phyloP scores from a whole-genome alignment of 53 echinoderm and acorn worm genomes.

The Apostichopus leukothele region DNA sequence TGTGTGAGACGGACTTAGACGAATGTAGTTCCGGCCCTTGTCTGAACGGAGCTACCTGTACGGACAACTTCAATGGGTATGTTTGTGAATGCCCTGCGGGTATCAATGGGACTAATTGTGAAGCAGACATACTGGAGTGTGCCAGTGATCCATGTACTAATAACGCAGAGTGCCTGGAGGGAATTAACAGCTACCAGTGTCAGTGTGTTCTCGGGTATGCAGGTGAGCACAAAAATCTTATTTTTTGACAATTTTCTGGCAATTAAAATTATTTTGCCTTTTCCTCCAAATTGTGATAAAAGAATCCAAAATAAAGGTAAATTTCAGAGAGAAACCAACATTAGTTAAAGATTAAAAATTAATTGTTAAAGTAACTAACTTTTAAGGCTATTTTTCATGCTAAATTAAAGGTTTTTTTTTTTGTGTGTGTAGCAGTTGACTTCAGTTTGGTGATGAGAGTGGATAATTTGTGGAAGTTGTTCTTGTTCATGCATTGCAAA shows the following conservation, averaged over 20 bases:
- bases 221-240: constrained; percentile 41
- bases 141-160: constrained; percentile 59
- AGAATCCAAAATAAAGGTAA: too few relatives aligned
- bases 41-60: constrained; percentile 54
- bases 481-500: too few relatives aligned
- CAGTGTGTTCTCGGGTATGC: constrained; percentile 56
- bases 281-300: too few relatives aligned
- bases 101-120: constrained; percentile 52
- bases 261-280: too few relatives aligned
- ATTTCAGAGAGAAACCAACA: too few relatives aligned
- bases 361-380: too few relatives aligned
- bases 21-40: constrained; percentile 63
- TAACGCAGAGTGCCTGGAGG: constrained; percentile 56
- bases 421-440: too few relatives aligned
- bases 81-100: constrained; percentile 53
- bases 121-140: constrained; percentile 62
- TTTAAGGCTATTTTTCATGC: too few relatives aligned
- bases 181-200: constrained; percentile 58
- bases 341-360: too few relatives aligned
- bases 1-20: constrained; percentile 55
- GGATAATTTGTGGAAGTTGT: too few relatives aligned
- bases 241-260: background rate
- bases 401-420: too few relatives aligned
- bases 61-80: constrained; percentile 54
- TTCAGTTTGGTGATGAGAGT: too few relatives aligned